A percentile compares a stretch with the other conserved stretches of the same genome.
Evolutionary conservation across 2,888 invertebrate genomes (phyloP).

Genomic region (Cephalotes varians): DNA sequence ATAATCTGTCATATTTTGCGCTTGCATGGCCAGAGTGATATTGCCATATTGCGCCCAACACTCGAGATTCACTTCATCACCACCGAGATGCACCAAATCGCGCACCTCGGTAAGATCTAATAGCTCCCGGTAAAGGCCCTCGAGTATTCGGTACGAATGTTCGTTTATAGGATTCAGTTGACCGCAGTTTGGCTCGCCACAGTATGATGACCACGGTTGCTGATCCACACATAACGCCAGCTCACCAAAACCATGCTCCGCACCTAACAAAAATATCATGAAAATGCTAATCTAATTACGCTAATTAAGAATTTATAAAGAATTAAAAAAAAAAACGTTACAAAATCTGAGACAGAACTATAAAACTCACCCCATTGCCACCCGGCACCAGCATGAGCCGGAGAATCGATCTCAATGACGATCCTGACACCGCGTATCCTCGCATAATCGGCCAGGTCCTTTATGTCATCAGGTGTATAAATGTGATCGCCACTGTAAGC

Average conservation of each 20-base stretch:
- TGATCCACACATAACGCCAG: constrained; percentile 93
- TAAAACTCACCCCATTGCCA: constrained; percentile 91
- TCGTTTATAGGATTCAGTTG: constrained; percentile 94
- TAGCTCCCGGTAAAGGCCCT: constrained; percentile 91
- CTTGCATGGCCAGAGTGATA: constrained; percentile 86
- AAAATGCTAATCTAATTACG: not conserved
- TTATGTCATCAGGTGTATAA: constrained; percentile 91
- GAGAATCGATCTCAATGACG: constrained; percentile 95
- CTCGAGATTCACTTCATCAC: constrained; percentile 93
- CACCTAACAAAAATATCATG: constrained; percentile 77
- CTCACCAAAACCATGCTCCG: constrained; percentile 91
- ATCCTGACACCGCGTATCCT: constrained; percentile 94
- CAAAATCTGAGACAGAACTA: not conserved
- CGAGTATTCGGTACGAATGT: constrained; percentile 91
- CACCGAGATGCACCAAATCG: constrained; percentile 94
- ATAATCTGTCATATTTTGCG: constrained; percentile 91
- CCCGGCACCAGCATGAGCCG: constrained; percentile 95
- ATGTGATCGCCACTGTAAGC: constrained; percentile 93
- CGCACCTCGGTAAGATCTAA: constrained; percentile 91
- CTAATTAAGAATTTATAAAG: not conserved
- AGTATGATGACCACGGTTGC: constrained; percentile 92
- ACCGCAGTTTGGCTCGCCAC: constrained; percentile 95
- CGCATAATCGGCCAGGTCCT: constrained; percentile 92
- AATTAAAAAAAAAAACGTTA: no score
- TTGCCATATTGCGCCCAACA: constrained; percentile 90